A percentile compares a stretch with the other conserved stretches of the same genome.
Evolutionary conservation across 2,888 invertebrate genomes (phyloP).

Genomic region (Ochropleura plecta): DNA sequence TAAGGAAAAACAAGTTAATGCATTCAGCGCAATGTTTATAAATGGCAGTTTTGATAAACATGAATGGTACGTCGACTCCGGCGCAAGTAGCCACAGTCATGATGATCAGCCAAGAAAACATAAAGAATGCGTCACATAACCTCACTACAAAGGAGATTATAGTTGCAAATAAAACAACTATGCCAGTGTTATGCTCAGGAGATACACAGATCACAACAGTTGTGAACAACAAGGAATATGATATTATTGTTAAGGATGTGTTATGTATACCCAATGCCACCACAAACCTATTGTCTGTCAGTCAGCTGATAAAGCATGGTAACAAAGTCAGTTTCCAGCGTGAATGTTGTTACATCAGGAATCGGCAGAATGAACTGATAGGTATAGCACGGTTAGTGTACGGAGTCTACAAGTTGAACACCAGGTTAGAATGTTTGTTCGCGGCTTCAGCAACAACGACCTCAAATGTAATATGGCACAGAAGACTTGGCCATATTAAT

Average conservation of each 20-base stretch:
- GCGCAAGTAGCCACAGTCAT: no score
- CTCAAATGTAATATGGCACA: background rate
- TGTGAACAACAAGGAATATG: background rate
- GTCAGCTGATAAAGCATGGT: background rate
- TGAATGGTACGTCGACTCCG: no score
- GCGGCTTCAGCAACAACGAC: background rate
- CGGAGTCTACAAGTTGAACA: background rate
- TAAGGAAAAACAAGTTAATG: no score
- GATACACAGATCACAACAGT: background rate
- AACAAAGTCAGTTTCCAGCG: background rate
- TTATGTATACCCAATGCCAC: background rate
- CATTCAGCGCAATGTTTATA: no score
- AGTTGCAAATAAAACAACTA: constrained; percentile 2
- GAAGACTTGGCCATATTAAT: constrained; percentile 2
- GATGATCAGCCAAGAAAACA: no score
- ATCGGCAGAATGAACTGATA: background rate
- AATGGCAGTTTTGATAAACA: no score
- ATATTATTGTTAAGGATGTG: background rate
- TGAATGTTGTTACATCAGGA: constrained; percentile 2
- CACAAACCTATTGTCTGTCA: background rate
- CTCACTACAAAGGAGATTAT: background rate
- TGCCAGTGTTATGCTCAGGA: constrained; percentile 5
- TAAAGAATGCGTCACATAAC: no score
- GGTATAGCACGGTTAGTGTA: background rate
- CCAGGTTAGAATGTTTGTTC: no score